Evolutionary conservation across 2,797 vertebrate species (phyloP).

Genomic region (Aeoliscus strigatus): DNA sequence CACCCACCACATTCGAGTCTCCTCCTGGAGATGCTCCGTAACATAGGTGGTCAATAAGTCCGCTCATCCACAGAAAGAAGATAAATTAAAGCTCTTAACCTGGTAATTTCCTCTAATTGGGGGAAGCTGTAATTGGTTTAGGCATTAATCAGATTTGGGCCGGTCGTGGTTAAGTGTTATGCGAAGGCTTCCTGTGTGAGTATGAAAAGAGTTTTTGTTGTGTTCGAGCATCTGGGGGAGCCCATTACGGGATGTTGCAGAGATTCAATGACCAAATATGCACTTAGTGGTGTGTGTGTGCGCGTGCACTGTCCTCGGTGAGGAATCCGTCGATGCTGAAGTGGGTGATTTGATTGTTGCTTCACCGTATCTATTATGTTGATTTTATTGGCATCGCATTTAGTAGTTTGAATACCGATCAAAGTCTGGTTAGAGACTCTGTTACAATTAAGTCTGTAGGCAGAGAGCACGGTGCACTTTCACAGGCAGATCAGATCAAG

Average conservation of each 20-base stretch:
- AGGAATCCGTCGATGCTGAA: conserved; percentile 58
- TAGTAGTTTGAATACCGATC: conserved; percentile 27
- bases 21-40: conserved; percentile 16
- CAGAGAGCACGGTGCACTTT: no score
- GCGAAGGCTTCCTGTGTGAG: conserved; percentile 63
- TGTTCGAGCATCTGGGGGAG: conserved; percentile 71
- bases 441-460: conserved; percentile 10
- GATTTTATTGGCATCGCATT: conserved; percentile 41
- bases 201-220: conserved; percentile 73
- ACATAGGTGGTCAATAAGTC: conserved; percentile 53
- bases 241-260: conserved; percentile 78
- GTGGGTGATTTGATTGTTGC: conserved; percentile 27
- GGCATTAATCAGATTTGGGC: conserved; percentile 73
- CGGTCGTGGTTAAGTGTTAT: conserved; percentile 62
- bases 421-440: conserved; percentile 2
- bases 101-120: conserved; percentile 77
- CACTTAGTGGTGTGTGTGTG: no score
- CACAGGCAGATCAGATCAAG: no score
- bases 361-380: conserved; percentile 33
- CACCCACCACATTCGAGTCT: no score
- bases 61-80: conserved; percentile 49
- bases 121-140: conserved; percentile 76
- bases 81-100: conserved; percentile 72
- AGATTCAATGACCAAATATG: conserved; percentile 80
- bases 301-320: no score